Base-by-base conservation (phyloP, 2,888 invertebrate genomes). In the Euplagia quadripunctaria region DNA sequence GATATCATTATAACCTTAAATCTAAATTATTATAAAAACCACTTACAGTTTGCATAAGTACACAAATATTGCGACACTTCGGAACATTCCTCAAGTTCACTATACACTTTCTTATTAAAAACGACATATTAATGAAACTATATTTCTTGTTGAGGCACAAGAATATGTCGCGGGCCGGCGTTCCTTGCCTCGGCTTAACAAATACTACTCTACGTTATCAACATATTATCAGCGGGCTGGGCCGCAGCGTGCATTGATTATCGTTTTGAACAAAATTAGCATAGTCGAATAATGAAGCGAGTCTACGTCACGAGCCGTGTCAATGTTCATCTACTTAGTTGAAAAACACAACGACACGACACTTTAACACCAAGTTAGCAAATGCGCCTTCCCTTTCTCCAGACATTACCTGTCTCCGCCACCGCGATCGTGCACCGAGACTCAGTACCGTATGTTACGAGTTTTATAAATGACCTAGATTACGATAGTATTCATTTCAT, bases 151-250 rank as follows among this genome's bases (percentile, higher is more conserved):
- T 31, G 69, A 51, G 41, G 61, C 68, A 65, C 58, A 76, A 70
- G 67, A 75, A 79, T 86, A 88, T 87, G 85, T 82, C 87, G 86
- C 86, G 79, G 77, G 75, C 84, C 82, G 78, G 80, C 85, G 82
- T 71, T 79, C 75, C 79, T 75, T 79, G 85, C 79, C 80, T 79
- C 83, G 78, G 85, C 81, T 80, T 75, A 85, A 81, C 86, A 79
- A 85, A 82, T 84, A 86, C 87, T 83, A 92, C 93, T 94, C 88
- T 88, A 80, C 86, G 87, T 88, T 93, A 93, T 93, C 94, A 89
- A 81, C 79, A 81, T 86, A 84, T 89, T 94, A 94, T 93, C 93
- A 90, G 83, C 78, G 80, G 86, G 83, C 85, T 86, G 82, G 82
- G 82, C 68, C 61, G 43, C 70, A 42, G 67, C 71, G 64, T 74